Evolutionary conservation across 1,140 invertebrate species (phyloP).

Genomic region (Oryctes rhinoceros): DNA sequence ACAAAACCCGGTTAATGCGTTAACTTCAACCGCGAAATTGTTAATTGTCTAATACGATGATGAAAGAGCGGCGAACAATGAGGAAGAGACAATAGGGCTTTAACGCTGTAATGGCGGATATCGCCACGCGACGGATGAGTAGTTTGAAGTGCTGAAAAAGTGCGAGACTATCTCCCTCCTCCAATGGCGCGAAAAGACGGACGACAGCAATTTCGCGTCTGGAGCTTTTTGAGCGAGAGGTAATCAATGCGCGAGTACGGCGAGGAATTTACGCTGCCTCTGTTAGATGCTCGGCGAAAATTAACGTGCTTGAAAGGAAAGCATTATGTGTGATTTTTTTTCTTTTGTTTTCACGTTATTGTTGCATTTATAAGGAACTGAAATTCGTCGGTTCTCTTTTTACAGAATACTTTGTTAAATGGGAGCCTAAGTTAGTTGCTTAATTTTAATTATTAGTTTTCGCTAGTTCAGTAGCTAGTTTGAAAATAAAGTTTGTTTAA

Average conservation of each 20-base stretch:
- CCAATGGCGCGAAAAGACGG: neutral
- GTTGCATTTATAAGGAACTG: too few relatives aligned
- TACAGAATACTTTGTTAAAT: too few relatives aligned
- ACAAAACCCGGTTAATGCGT: too few relatives aligned
- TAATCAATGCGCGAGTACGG: neutral
- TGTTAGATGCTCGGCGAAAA: neutral
- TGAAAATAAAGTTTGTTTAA: too few relatives aligned
- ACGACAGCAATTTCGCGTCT: neutral
- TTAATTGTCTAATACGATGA: neutral
- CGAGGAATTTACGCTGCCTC: neutral
- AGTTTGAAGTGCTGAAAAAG: slow-evolving; percentile 4
- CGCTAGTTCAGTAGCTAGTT: too few relatives aligned
- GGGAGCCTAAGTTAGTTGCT: too few relatives aligned
- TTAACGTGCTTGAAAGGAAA: too few relatives aligned
- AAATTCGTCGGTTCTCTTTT: too few relatives aligned
- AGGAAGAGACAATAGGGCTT: neutral
- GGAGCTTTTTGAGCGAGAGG: neutral
- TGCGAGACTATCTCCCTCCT: neutral
- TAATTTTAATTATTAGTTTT: too few relatives aligned
- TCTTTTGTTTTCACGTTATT: too few relatives aligned
- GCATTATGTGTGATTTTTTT: too few relatives aligned
- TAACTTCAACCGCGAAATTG: too few relatives aligned
- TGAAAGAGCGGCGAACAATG: neutral
- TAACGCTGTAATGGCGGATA: neutral
- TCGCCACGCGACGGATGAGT: neutral